phyloP scores from a whole-genome alignment of 2,113 vertebrate genomes.

The Percina caprodes region DNA sequence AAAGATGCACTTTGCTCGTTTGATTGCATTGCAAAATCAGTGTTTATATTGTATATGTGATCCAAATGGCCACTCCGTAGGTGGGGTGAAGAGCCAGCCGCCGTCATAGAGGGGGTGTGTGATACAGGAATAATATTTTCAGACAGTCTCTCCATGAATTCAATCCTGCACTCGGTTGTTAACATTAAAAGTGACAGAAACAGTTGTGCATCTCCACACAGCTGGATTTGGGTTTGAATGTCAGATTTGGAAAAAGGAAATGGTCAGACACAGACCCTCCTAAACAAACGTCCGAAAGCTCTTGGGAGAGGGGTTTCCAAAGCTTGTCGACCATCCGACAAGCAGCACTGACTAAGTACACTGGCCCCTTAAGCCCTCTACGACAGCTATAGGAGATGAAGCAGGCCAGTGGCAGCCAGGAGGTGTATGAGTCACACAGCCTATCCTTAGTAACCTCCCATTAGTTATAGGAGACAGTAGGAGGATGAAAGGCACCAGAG shows the following conservation, averaged over 20 bases:
- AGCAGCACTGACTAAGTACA: conserved; percentile 8
- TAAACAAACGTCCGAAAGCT: neutral
- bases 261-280: neutral
- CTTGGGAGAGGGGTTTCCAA: neutral
- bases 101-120: neutral
- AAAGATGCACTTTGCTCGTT: neutral
- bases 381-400: conserved; percentile 60
- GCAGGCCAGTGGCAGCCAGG: conserved; percentile 62
- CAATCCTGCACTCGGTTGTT: neutral
- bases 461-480: conserved; percentile 73
- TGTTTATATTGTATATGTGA: too few species aligned
- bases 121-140: too few species aligned
- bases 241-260: neutral
- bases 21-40: too few species aligned
- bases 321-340: conserved; percentile 15
- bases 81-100: neutral
- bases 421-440: conserved; percentile 69
- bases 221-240: neutral
- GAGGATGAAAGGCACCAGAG: conserved; percentile 69
- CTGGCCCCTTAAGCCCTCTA: conserved; percentile 32
- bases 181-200: neutral
- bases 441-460: conserved; percentile 77
- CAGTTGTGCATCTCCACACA: neutral
- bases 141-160: neutral
- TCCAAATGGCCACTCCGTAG: too few species aligned